Evolutionary conservation across 2,113 vertebrate species (phyloP).

Genomic region (Nothoprocta perdicaria): DNA sequence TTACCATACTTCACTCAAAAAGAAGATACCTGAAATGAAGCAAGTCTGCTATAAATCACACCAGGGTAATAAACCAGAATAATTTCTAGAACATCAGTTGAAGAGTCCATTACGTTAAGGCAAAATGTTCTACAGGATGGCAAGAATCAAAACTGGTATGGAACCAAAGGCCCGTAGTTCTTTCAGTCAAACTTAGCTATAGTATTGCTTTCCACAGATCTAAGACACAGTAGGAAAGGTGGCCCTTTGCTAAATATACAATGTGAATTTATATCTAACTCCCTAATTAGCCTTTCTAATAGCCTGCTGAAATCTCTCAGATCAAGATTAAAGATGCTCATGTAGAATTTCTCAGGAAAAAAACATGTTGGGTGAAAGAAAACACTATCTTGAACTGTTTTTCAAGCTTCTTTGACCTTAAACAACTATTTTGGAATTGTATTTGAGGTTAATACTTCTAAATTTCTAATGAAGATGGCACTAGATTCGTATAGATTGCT

Average conservation of each 20-base stretch:
- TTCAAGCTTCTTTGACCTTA: not conserved
- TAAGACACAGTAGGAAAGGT: not conserved
- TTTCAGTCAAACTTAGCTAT: not conserved
- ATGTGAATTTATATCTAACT: not conserved
- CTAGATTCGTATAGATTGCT: not conserved
- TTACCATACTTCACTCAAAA: slow-evolving; percentile 18
- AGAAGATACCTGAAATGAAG: not conserved
- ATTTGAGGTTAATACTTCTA: not conserved
- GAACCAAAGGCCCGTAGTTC: not conserved
- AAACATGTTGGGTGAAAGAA: not conserved
- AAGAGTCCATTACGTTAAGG: not conserved
- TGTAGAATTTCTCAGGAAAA: not conserved
- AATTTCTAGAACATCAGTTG: not conserved
- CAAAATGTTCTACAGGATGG: fast-evolving
- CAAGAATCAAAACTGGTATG: not conserved
- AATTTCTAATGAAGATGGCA: not conserved
- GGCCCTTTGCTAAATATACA: fast-evolving
- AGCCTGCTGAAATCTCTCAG: not conserved
- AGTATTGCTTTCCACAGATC: not conserved
- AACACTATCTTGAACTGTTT: not conserved
- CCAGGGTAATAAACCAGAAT: not conserved
- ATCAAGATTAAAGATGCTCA: not conserved
- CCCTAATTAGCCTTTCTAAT: not conserved
- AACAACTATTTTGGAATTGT: not conserved
- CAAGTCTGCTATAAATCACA: not conserved